Base-by-base conservation (phyloP, 1,140 invertebrate species). In the Uloborus diversus region DNA sequence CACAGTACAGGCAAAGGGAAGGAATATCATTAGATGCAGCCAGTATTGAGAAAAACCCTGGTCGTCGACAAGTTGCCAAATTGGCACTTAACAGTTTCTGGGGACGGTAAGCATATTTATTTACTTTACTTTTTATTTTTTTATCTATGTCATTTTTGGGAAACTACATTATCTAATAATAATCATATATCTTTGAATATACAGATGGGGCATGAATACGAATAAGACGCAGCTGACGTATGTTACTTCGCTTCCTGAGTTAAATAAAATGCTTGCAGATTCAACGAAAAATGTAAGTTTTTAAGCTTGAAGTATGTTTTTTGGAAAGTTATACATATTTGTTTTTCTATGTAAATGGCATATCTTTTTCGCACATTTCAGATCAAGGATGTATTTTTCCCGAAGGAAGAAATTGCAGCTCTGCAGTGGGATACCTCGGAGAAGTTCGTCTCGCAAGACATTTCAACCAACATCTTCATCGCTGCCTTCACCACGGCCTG, bases 1-100 rank as follows among this genome's bases (percentile, higher is more conserved):
- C 3, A 30, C 11, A 35, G 17, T 70, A 70, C 37, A 14, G 9
- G 13, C 5, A 42, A 27, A 62, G 51, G 30, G 71, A 76, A 64
- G 71, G 71, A 2, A 62, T 75, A 23, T 3, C 20, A 4, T 17
- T 76, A n/a, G 37, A 53, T 27, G 3, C 25, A 3, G 4, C n/a
- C 1, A 7, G 4, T 27, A 64, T 61, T 47, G 14, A 7, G 1
- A 42, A 42, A 35, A 76, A 64, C 51, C 71, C 71, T 23, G 71
- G 57, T 23, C 23, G 57, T n/a, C 11, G 71, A 64, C 20, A 47
- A 51, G 71, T 64, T 49, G 33, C 71, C 13, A 76, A 64, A 49
- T 42, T 66, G 14, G 23, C 23, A 7, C 20, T 66, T 3, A 53
- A 56, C 32, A 66, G 64, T 32, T 62, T 32, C 30, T 62, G 59